Evolutionary conservation across 2,113 vertebrate genomes (phyloP).

Genomic region (Melanocharis versteri): DNA sequence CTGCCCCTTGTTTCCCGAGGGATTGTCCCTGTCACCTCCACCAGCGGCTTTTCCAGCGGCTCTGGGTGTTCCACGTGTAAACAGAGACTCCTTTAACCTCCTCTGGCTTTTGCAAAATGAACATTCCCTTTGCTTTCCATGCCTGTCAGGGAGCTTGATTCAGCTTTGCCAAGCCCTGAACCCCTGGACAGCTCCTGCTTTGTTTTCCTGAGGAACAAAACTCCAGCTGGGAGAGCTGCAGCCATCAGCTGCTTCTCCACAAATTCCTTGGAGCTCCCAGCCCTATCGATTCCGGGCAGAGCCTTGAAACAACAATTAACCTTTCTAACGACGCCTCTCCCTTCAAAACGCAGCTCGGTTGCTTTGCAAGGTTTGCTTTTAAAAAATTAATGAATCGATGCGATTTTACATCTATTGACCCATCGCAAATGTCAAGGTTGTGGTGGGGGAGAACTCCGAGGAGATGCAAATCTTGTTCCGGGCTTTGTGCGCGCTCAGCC

Average conservation of each 20-base stretch:
- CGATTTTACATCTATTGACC: neutral
- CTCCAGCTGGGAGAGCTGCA: neutral
- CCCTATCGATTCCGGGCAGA: neutral
- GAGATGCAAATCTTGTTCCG: neutral
- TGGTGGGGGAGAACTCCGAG: neutral
- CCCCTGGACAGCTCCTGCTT: neutral
- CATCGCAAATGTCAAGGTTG: constrained; percentile 19
- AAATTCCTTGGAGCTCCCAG: neutral
- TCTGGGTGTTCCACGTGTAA: fast-evolving
- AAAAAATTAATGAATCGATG: neutral
- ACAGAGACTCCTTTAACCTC: neutral
- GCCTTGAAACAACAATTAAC: constrained; percentile 9
- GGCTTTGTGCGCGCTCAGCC: neutral
- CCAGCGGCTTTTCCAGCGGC: neutral
- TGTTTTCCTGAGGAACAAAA: neutral
- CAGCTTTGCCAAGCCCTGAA: fast-evolving
- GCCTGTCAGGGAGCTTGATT: neutral
- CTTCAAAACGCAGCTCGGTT: neutral
- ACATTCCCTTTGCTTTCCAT: neutral
- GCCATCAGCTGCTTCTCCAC: neutral
- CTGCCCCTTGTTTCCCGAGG: neutral
- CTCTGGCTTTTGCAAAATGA: neutral
- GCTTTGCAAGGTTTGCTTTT: neutral
- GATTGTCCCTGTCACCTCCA: neutral
- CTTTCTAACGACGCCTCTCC: neutral